A percentile compares a stretch with the other conserved stretches of the same genome.
Evolutionary conservation across 2,113 vertebrate species (phyloP).

Genomic region (Platichthys flesus): DNA sequence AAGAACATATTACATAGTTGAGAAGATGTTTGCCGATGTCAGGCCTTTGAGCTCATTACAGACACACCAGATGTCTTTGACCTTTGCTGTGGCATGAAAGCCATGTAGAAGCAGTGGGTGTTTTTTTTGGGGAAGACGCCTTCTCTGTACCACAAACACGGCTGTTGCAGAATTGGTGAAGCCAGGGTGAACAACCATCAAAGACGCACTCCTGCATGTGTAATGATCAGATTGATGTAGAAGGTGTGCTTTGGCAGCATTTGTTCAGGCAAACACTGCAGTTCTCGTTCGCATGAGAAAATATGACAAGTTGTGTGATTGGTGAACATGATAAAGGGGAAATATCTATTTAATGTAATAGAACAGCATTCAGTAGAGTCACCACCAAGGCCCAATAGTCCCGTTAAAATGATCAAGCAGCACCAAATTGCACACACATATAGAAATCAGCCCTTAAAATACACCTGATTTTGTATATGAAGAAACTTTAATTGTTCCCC

Average conservation of each 20-base stretch:
- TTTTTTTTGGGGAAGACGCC: constrained; percentile 8
- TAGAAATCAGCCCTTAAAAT: no score
- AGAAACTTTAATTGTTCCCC: no score
- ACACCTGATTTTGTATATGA: no score
- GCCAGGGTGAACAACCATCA: constrained; percentile 10
- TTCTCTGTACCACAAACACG: constrained; percentile 15
- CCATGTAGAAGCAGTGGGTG: not conserved
- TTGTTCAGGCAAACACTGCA: no score
- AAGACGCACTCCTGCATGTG: not conserved
- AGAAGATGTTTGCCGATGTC: constrained; percentile 5
- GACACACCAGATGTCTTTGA: constrained; percentile 26
- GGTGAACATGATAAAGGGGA: no score
- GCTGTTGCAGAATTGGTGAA: not conserved
- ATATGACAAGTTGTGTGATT: no score
- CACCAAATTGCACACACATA: no score
- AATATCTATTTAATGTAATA: no score
- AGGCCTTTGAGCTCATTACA: constrained; percentile 17
- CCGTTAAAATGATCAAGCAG: no score
- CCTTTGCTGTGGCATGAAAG: constrained; percentile 27
- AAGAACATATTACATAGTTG: not conserved
- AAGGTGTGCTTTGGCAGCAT: not conserved
- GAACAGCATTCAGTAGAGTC: no score
- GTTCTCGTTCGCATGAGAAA: not conserved
- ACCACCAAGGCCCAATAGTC: no score
- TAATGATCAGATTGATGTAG: not conserved